Percentiles rank a stretch among this genome's conserved stretches.
phyloP scores from a whole-genome alignment of 1,140 invertebrate genomes.

The Notospermus geniculatus region DNA sequence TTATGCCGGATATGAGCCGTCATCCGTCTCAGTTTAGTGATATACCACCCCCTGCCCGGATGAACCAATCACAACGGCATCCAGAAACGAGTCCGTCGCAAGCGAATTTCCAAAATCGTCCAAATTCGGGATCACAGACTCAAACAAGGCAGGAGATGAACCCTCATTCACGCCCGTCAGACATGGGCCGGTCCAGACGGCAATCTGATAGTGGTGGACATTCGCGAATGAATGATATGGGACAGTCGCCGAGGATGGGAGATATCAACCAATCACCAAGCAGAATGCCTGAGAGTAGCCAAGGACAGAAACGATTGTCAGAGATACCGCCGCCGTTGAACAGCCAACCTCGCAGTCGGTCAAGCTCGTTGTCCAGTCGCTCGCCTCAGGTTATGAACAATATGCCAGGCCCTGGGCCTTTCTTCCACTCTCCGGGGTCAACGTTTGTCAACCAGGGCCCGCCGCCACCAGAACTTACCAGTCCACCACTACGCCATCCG shows the following conservation, averaged over 20 bases:
- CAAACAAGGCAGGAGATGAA: too few species aligned
- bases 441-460: conserved; percentile 3
- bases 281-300: not conserved
- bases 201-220: conserved; percentile 8
- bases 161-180: too few species aligned
- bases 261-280: not conserved
- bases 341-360: not conserved
- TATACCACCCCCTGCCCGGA: too few species aligned
- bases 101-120: too few species aligned
- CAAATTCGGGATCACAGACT: too few species aligned
- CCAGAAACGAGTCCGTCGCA: too few species aligned
- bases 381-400: conserved; percentile 6
- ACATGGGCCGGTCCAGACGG: not conserved
- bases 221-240: conserved; percentile 2
- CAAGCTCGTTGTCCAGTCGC: not conserved
- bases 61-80: too few species aligned
- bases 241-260: not conserved
- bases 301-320: conserved; percentile 1
- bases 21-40: not conserved
- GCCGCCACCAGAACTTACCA: not conserved
- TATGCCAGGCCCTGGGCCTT: not conserved
- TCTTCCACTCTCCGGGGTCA: too few species aligned
- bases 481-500: conserved; percentile 4
- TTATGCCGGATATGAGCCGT: not conserved
- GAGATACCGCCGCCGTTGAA: not conserved